Evolutionary conservation across 2,113 vertebrate genomes (phyloP).

Genomic region (Symphodus melops): DNA sequence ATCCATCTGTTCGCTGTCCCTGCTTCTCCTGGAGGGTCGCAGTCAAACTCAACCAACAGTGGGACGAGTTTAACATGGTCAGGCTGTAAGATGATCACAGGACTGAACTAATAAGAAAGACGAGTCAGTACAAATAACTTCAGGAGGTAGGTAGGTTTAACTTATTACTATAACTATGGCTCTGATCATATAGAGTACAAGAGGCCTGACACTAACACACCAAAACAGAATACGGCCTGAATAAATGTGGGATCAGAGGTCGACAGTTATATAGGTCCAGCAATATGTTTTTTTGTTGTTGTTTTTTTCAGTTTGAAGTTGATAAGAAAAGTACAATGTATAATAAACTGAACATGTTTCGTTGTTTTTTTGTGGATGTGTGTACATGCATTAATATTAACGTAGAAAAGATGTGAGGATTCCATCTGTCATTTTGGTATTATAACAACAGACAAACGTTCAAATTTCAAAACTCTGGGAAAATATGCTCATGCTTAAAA

Average conservation of each 20-base stretch:
- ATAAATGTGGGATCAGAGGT: neutral
- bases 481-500: neutral
- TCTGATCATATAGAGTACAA: neutral
- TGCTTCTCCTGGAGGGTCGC: neutral
- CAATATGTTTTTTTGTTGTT: constrained; percentile 5
- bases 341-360: constrained; percentile 64
- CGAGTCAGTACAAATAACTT: neutral
- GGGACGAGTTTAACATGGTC: neutral
- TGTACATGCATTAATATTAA: neutral
- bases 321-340: constrained; percentile 45
- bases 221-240: neutral
- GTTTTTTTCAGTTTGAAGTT: constrained; percentile 23
- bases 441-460: neutral
- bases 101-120: neutral
- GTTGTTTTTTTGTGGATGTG: constrained; percentile 4
- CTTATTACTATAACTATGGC: neutral
- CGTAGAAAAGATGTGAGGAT: neutral
- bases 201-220: neutral
- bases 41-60: neutral
- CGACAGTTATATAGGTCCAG: neutral
- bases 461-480: neutral
- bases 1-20: neutral
- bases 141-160: constrained; percentile 28
- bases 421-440: neutral
- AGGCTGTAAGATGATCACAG: neutral